Percentiles rank a stretch among this genome's conserved stretches.
Evolutionary conservation across 2,888 invertebrate species (phyloP).

Genomic region (Venusia cambrica): DNA sequence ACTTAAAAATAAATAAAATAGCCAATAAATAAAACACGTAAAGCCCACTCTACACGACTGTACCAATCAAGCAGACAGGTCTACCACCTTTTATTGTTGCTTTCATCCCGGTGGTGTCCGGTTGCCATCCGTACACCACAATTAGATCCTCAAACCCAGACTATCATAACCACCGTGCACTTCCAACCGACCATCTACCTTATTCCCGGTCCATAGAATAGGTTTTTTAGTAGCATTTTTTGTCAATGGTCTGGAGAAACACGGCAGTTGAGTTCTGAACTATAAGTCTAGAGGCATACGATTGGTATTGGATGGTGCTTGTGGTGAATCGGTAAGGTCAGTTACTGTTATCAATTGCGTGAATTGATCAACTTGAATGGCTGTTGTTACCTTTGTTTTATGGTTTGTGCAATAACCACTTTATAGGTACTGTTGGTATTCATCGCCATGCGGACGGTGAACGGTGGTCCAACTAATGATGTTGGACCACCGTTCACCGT

Average conservation of each 20-base stretch:
- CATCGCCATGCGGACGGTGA: too few relatives aligned
- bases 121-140: slow-evolving; percentile 68
- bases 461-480: too few relatives aligned
- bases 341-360: slow-evolving; percentile 39
- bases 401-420: slow-evolving; percentile 18
- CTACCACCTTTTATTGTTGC: slow-evolving; percentile 77
- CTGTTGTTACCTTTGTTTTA: slow-evolving; percentile 33
- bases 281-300: background rate
- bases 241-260: background rate
- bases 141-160: slow-evolving; percentile 48
- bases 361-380: slow-evolving; percentile 31
- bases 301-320: slow-evolving; percentile 16
- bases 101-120: slow-evolving; percentile 77
- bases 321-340: slow-evolving; percentile 29
- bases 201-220: background rate
- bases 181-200: slow-evolving; percentile 1
- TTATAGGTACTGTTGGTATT: slow-evolving; percentile 2
- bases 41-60: slow-evolving; percentile 38
- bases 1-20: too few relatives aligned
- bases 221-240: background rate
- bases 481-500: too few relatives aligned
- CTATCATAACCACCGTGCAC: slow-evolving; percentile 27
- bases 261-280: slow-evolving; percentile 11
- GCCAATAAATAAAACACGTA: too few relatives aligned
- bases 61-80: slow-evolving; percentile 73